phyloP scores from a whole-genome alignment of 2,113 vertebrate genomes.

The Turdus rufiventris region DNA sequence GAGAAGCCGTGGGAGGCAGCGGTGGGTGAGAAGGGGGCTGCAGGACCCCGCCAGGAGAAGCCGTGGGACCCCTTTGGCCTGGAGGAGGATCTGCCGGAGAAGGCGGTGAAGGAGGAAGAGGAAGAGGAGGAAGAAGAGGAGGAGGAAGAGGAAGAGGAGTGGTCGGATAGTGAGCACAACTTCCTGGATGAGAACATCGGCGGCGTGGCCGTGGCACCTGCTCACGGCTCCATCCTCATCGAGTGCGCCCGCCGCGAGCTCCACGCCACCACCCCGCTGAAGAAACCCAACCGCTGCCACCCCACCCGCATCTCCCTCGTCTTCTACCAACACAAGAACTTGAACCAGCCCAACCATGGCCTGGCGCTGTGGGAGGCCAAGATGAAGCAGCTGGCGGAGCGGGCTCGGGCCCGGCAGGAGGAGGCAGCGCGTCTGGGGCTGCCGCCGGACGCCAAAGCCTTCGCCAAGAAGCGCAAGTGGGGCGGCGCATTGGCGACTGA shows the following conservation, averaged over 20 bases:
- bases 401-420: conserved; percentile 85
- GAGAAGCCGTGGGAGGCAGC: conserved; percentile 86
- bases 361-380: conserved; percentile 97
- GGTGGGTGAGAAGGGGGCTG: conserved; percentile 51
- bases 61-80: conserved; percentile 79
- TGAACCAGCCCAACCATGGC: conserved; percentile 95
- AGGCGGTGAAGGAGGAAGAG: conserved; percentile 37
- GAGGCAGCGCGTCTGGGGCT: conserved; percentile 90
- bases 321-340: conserved; percentile 99
- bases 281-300: conserved; percentile 92
- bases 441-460: conserved; percentile 88
- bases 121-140: conserved; percentile 63
- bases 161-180: conserved; percentile 98
- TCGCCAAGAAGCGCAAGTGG: conserved; percentile 95
- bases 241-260: conserved; percentile 94
- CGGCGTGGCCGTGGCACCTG: conserved; percentile 90
- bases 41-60: conserved; percentile 47
- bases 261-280: conserved; percentile 95
- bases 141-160: conserved; percentile 81
- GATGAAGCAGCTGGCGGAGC: conserved; percentile 93
- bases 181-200: conserved; percentile 96
- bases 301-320: conserved; percentile 97
- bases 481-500: conserved; percentile 65
- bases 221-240: conserved; percentile 92
- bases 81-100: conserved; percentile 75